Conservation (phyloP, 2,888 invertebrate species). For the Lasioglossum pauxillum region DNA sequence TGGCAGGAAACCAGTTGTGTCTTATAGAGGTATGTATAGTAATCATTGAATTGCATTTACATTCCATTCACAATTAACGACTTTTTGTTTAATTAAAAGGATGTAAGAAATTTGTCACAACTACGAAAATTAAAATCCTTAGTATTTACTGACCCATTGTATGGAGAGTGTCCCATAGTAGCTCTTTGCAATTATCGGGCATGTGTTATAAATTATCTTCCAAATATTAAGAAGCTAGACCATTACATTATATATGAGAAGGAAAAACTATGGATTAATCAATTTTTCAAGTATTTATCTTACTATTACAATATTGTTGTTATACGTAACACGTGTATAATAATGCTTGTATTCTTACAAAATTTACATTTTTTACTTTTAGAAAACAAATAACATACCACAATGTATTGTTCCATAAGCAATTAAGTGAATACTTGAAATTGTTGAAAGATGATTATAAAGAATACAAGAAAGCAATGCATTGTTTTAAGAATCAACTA, state of each 20-base stretch:
- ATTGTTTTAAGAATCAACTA: conserved; percentile 27
- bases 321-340: background rate
- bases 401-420: conserved; percentile 59
- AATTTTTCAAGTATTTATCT: conserved; percentile 56
- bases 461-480: conserved; percentile 35
- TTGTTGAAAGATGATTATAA: conserved; percentile 41
- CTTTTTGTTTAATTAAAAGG: conserved; percentile 54
- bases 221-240: conserved; percentile 66
- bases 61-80: conserved; percentile 7
- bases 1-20: conserved; percentile 68
- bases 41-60: background rate
- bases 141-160: conserved; percentile 68
- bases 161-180: conserved; percentile 70
- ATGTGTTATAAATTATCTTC: conserved; percentile 60
- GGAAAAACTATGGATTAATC: conserved; percentile 54
- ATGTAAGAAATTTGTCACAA: conserved; percentile 56
- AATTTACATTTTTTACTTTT: conserved; percentile 22
- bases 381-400: conserved; percentile 64
- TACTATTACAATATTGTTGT: background rate
- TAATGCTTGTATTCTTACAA: background rate
- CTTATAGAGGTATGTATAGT: conserved; percentile 57
- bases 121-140: conserved; percentile 62
- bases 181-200: conserved; percentile 68
- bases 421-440: conserved; percentile 40
- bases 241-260: conserved; percentile 56